phyloP scores from a whole-genome alignment of 2,888 invertebrate species.

The Mythimna impura region DNA sequence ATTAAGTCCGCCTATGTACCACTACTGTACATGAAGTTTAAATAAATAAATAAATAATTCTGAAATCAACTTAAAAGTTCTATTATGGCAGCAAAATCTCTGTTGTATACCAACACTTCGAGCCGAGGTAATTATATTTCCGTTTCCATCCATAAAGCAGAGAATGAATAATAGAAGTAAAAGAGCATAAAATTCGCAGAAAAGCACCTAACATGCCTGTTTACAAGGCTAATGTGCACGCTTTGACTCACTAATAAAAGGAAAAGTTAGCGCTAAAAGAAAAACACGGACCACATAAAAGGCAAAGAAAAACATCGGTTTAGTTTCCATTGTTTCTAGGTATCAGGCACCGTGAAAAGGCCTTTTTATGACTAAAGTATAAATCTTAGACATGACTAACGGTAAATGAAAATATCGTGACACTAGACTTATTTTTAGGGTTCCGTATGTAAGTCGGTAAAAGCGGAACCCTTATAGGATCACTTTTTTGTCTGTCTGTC shows the following conservation, averaged over 20 bases:
- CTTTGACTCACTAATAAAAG: constrained; percentile 65
- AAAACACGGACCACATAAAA: constrained; percentile 65
- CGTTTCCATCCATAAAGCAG: constrained; percentile 14
- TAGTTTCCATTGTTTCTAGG: constrained; percentile 65
- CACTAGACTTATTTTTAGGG: neutral
- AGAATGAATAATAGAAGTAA: constrained; percentile 27
- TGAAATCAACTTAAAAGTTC: constrained; percentile 18
- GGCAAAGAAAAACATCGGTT: constrained; percentile 49
- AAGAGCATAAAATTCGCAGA: constrained; percentile 31
- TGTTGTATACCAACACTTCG: constrained; percentile 2
- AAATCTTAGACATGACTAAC: constrained; percentile 15
- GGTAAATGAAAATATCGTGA: neutral
- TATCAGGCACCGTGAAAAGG: constrained; percentile 43
- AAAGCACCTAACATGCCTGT: constrained; percentile 38
- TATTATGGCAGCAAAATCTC: neutral
- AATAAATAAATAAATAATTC: no score
- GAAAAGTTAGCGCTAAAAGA: constrained; percentile 67
- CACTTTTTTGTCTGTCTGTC: no score
- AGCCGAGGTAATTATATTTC: constrained; percentile 33
- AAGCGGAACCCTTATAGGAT: no score
- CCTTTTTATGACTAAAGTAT: constrained; percentile 33
- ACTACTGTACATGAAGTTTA: no score
- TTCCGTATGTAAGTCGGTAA: no score
- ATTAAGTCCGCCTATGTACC: no score
- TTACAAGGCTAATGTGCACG: constrained; percentile 49